These are phyloP conservation scores for Drosophila bifasciata DNA, from an alignment of 1,140 invertebrate species.

Conservation along the genomic window DNA sequence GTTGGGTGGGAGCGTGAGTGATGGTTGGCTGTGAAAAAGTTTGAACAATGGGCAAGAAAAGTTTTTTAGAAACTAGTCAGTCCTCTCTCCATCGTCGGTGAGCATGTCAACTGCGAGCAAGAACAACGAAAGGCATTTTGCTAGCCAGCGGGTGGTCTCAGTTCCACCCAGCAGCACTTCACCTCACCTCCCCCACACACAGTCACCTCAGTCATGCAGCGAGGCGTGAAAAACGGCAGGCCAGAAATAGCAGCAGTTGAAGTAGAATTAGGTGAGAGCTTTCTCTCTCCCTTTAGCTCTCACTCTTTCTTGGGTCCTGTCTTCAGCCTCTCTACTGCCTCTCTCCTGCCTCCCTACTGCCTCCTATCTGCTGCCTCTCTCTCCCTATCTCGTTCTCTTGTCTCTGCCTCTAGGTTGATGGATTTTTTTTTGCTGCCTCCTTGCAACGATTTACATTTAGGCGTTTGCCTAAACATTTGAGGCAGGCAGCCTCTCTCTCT, in stretches of 20 bases:
- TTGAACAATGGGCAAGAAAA: conserved; percentile 76
- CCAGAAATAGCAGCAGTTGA: conserved; percentile 32
- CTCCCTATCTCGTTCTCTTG: background rate
- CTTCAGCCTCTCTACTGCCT: background rate
- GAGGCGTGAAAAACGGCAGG: conserved; percentile 64
- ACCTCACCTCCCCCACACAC: background rate
- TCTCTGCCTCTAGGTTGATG: conserved; percentile 12
- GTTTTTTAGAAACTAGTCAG: conserved; percentile 69
- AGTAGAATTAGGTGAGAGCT: conserved; percentile 17
- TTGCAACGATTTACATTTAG: conserved; percentile 49
- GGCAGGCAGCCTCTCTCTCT: conserved; percentile 23
- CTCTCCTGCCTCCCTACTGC: background rate
- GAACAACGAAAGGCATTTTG: conserved; percentile 67
- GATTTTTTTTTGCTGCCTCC: conserved; percentile 23
- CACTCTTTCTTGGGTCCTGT: too few relatives aligned
- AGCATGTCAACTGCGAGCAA: conserved; percentile 71
- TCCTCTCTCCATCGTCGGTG: conserved; percentile 44
- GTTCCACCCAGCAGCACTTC: background rate
- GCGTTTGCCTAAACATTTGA: conserved; percentile 25
- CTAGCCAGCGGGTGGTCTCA: conserved; percentile 58
- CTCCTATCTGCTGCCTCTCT: background rate
- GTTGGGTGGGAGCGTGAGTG: background rate
- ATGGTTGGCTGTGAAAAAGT: conserved; percentile 45
- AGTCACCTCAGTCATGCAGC: conserved; percentile 31
- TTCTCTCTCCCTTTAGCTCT: background rate